These are phyloP conservation scores for Cassiopea andromeda DNA, from an alignment of 30 jellyfish, hydroid and myxozoan genomes.

Conservation along the genomic window DNA sequence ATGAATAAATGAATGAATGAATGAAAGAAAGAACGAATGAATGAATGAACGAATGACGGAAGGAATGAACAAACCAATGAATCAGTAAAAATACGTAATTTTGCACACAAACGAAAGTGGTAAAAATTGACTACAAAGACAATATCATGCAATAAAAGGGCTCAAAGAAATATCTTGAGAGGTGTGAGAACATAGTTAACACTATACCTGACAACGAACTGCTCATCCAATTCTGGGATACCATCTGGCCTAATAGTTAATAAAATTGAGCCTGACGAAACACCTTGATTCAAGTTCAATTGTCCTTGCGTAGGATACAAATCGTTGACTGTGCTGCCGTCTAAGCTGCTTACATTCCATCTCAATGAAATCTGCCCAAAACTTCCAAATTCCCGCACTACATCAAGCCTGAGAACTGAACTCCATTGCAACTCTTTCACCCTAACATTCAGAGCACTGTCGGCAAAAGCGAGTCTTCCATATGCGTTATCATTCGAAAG, in stretches of 20 bases:
- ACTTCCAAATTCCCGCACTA: slow-evolving; percentile 82
- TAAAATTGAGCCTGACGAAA: slow-evolving; percentile 30
- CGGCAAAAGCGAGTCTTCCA: slow-evolving; percentile 84
- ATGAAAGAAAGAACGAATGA: too few relatives aligned
- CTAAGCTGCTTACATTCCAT: slow-evolving; percentile 47
- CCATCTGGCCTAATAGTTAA: slow-evolving; percentile 73
- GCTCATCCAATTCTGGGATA: slow-evolving; percentile 78
- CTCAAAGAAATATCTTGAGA: not conserved
- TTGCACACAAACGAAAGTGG: too few relatives aligned
- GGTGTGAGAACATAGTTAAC: not conserved
- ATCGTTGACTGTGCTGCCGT: slow-evolving; percentile 50
- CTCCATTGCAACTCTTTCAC: slow-evolving; percentile 67
- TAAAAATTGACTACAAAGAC: too few relatives aligned
- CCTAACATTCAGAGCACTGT: slow-evolving; percentile 54
- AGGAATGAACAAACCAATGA: too few relatives aligned
- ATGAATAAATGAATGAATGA: too few relatives aligned
- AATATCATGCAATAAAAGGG: too few relatives aligned
- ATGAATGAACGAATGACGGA: too few relatives aligned
- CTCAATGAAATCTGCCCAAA: slow-evolving; percentile 79
- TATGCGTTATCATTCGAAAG: slow-evolving; percentile 89
- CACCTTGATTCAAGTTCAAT: slow-evolving; percentile 65
- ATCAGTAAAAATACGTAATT: too few relatives aligned
- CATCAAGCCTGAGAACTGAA: slow-evolving; percentile 44
- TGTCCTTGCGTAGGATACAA: slow-evolving; percentile 79
- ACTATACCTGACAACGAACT: slow-evolving; percentile 65